Evolutionary conservation across 2,888 invertebrate genomes (phyloP), one percentile per base, ranked within the genome.

Genomic region (Andrena bicolor): DNA sequence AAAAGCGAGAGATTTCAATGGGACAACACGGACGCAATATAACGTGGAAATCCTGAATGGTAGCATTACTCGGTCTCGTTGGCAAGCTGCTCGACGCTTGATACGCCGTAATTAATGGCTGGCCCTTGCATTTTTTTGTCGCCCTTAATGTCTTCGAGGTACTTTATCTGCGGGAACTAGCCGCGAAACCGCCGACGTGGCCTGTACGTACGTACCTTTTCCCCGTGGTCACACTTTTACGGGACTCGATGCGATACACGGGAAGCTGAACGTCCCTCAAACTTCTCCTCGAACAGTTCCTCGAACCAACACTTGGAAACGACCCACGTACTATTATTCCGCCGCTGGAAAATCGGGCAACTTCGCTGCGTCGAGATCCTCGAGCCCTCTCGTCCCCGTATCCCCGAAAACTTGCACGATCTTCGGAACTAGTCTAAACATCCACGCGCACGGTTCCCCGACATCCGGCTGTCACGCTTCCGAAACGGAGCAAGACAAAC

Each of bases 81-180:
- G 60, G 35, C 76, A 53, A 79, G 70, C 70, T 66, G 76, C 82
- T 86, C 85, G 76, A 86, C 82, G 68, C 73, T 80, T 61, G 76
- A 85, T 86, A 83, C 73, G 88, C 85, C 85, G 85, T 86, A 88
- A 88, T 88, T 88, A 88, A 85, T 71, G 80, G 69, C 77, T 26
- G 74, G 49, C 58, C 81, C 82, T 79, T 60, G 53, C 68, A 56
- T 72, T 77, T 64, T 49, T 72, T 48, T 66, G 20, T 13, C 51
- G 1, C 8, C 1, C 26, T 30, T 32, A 32, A 32, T 32, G 13
- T 72, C 68, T 35, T 70, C 28, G 49, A 71, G 58, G 60, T 73
- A 51, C 76, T 66, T 66, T 61, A 71, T 53, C 53, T 23, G 35
- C 63, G 70, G 63, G 63, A 68, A 32, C 58, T 53, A 60, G 35